These are phyloP conservation scores for Lycopodina hypogea DNA, from an alignment of 37 sponge, comb jelly and placozoan species.

Conservation along the genomic window DNA sequence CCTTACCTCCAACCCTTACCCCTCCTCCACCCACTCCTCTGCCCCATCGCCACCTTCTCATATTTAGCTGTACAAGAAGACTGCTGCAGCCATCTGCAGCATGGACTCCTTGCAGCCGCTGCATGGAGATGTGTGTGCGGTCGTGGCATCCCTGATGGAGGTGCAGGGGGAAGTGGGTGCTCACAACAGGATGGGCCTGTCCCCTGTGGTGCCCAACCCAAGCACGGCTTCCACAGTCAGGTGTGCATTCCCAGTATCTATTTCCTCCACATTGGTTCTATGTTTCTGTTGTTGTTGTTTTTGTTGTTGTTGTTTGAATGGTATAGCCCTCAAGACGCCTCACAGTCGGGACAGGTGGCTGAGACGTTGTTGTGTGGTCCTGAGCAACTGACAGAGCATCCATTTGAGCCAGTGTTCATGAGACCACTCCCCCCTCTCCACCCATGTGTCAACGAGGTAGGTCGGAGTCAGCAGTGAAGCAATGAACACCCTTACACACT, in stretches of 20 bases:
- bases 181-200: conserved; percentile 24
- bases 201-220: conserved; percentile 60
- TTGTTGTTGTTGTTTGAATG: background rate
- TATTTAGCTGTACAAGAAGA: conserved; percentile 56
- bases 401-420: conserved; percentile 83
- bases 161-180: conserved; percentile 24
- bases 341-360: conserved; percentile 38
- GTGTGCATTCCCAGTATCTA: background rate
- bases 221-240: conserved; percentile 11
- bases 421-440: conserved; percentile 90
- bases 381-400: conserved; percentile 29
- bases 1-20: background rate
- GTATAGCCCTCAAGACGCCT: conserved; percentile 27
- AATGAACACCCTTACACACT: background rate
- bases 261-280: background rate
- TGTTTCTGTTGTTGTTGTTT: background rate
- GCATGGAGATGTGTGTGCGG: conserved; percentile 14
- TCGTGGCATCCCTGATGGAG: conserved; percentile 25
- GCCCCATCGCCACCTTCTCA: background rate
- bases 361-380: conserved; percentile 48
- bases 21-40: background rate
- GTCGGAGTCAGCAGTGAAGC: background rate
- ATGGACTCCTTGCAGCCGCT: conserved; percentile 27
- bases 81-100: conserved; percentile 49
- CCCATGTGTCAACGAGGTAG: conserved; percentile 67